Percentiles rank a stretch among this genome's conserved stretches.
Evolutionary conservation across 2,797 vertebrate genomes (phyloP).

Genomic region (Numenius phaeopus): DNA sequence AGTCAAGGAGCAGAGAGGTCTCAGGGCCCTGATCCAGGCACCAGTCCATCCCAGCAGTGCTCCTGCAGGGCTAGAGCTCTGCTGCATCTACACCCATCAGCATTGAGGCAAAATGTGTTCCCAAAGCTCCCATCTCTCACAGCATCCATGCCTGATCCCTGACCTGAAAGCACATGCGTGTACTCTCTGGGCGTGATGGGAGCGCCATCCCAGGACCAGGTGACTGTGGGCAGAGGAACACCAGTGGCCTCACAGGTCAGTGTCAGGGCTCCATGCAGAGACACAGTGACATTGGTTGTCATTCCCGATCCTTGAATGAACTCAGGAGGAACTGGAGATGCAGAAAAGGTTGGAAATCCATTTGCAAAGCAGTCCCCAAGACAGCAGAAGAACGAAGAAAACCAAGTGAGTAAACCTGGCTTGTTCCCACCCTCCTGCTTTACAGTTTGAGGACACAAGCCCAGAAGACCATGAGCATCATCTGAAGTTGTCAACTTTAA

Average conservation of each 20-base stretch:
- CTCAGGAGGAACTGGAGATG: constrained; percentile 73
- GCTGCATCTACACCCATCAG: background rate
- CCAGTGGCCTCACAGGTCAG: constrained; percentile 77
- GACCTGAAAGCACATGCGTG: constrained; percentile 72
- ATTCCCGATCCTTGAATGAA: constrained; percentile 7
- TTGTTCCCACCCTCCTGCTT: background rate
- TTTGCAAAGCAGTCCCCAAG: background rate
- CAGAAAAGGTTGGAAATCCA: background rate
- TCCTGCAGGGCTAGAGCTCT: background rate
- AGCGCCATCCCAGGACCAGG: constrained; percentile 69
- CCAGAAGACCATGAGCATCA: background rate
- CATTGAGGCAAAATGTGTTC: accelerated
- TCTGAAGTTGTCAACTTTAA: background rate
- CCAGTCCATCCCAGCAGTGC: background rate
- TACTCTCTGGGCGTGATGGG: constrained; percentile 47
- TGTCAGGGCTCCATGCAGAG: constrained; percentile 65
- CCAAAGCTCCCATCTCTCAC: accelerated
- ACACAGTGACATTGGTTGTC: background rate
- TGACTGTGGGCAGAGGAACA: constrained; percentile 63
- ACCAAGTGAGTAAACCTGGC: background rate
- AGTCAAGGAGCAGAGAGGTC: background rate
- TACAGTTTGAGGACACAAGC: background rate
- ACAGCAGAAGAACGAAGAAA: background rate
- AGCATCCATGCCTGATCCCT: background rate
- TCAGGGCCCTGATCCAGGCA: background rate